A percentile compares a stretch with the other conserved stretches of the same genome.
phyloP scores from a whole-genome alignment of 2,888 invertebrate genomes.

The Tetanocera ferruginea region DNA sequence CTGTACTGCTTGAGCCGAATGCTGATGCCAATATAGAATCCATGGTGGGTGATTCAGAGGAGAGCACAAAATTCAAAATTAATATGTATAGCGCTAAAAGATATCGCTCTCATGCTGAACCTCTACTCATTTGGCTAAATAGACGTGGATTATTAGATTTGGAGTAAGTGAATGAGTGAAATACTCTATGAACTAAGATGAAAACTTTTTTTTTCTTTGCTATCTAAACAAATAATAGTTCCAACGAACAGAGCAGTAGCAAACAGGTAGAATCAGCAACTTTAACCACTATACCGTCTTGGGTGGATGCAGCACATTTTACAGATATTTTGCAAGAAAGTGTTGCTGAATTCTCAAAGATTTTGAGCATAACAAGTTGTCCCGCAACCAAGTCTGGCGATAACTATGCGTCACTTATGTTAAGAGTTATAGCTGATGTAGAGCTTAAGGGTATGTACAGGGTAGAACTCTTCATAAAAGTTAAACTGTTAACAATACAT shows the following conservation, averaged over 20 bases:
- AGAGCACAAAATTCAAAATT: conserved; percentile 55
- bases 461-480: neutral
- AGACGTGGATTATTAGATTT: conserved; percentile 56
- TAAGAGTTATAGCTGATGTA: conserved; percentile 37
- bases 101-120: conserved; percentile 59
- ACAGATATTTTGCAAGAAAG: conserved; percentile 18
- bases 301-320: conserved; percentile 32
- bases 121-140: conserved; percentile 62
- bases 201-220: neutral
- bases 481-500: neutral
- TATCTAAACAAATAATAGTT: too few species aligned
- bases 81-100: conserved; percentile 56
- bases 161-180: neutral
- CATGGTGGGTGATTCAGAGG: conserved; percentile 55
- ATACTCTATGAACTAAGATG: neutral
- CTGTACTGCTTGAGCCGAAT: conserved; percentile 57
- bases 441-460: neutral
- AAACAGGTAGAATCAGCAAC: neutral
- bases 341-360: conserved; percentile 12
- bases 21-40: conserved; percentile 57
- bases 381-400: conserved; percentile 48
- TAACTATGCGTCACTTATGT: conserved; percentile 53
- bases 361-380: conserved; percentile 1
- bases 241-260: neutral
- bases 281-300: neutral